These are phyloP conservation scores for Aurelia sp. DNA, from an alignment of 30 jellyfish, hydroid and myxozoan species.

Conservation along the genomic window DNA sequence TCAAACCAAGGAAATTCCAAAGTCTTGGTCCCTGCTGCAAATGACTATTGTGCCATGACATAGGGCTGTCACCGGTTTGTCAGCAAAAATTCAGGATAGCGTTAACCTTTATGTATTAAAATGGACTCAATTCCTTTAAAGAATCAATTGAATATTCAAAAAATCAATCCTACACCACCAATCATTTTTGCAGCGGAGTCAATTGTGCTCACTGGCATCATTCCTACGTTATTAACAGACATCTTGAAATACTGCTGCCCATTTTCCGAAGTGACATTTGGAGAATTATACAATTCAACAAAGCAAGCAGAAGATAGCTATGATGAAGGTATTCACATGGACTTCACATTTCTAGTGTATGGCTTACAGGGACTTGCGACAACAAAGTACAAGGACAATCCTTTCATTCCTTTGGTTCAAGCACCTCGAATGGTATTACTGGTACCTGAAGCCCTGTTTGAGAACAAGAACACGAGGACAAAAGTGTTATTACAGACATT, in stretches of 20 bases:
- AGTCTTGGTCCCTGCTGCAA: too few relatives aligned
- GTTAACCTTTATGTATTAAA: too few relatives aligned
- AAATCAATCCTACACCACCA: too few relatives aligned
- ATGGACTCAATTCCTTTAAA: too few relatives aligned
- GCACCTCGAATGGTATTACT: slow-evolving; percentile 92
- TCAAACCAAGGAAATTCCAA: too few relatives aligned
- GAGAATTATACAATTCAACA: slow-evolving; percentile 63
- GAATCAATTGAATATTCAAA: too few relatives aligned
- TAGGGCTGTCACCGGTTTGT: too few relatives aligned
- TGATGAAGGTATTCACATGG: slow-evolving; percentile 63
- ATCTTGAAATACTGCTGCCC: slow-evolving; percentile 81
- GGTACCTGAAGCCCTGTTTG: slow-evolving; percentile 86
- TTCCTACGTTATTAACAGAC: slow-evolving; percentile 63
- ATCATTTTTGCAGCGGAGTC: slow-evolving; percentile 32
- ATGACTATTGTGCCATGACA: too few relatives aligned
- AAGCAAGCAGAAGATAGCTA: slow-evolving; percentile 73
- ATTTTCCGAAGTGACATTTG: slow-evolving; percentile 73
- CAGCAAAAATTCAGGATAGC: too few relatives aligned
- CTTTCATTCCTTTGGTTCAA: slow-evolving; percentile 87
- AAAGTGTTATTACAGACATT: slow-evolving; percentile 87
- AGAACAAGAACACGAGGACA: slow-evolving; percentile 82
- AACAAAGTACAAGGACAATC: slow-evolving; percentile 72
- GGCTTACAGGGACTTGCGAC: slow-evolving; percentile 85
- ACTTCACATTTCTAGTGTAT: slow-evolving; percentile 87
- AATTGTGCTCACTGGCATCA: slow-evolving; percentile 76